A percentile compares a stretch with the other conserved stretches of the same genome.
These are phyloP conservation scores for Muscicapa striata DNA, from an alignment of 2,797 vertebrate genomes.

Conservation along the genomic window DNA sequence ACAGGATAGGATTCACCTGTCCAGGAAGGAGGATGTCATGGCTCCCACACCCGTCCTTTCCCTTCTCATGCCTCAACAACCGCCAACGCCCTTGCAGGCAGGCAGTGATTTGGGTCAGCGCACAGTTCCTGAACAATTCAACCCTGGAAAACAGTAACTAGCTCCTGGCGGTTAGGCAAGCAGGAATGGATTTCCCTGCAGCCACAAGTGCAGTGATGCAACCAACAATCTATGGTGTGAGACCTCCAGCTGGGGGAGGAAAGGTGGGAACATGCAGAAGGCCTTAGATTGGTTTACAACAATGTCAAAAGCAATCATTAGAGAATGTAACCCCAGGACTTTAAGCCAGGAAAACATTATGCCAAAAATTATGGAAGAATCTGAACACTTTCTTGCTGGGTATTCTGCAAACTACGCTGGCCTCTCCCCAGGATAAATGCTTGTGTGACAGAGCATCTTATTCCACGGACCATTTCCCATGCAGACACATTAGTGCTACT, in stretches of 20 bases:
- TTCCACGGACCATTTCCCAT: neutral
- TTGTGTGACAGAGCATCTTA: neutral
- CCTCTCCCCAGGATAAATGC: neutral
- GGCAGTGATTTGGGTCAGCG: neutral
- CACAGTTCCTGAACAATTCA: neutral
- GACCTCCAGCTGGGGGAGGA: neutral
- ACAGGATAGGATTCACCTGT: accelerated
- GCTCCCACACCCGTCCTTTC: accelerated
- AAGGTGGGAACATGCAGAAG: accelerated
- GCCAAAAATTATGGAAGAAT: neutral
- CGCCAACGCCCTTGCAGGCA: accelerated
- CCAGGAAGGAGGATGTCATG: neutral
- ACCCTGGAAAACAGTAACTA: neutral
- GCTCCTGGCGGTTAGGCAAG: neutral
- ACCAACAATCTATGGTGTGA: accelerated
- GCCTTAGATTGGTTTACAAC: neutral
- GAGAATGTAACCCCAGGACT: neutral
- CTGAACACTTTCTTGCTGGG: neutral
- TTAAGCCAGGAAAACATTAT: neutral
- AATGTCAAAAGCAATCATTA: accelerated
- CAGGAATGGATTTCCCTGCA: neutral
- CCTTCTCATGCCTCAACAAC: neutral
- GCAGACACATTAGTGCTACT: too few relatives aligned
- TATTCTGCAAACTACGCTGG: neutral
- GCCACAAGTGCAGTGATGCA: neutral